phyloP scores from a whole-genome alignment of 2,113 vertebrate species.

The Lepidothrix coronata region DNA sequence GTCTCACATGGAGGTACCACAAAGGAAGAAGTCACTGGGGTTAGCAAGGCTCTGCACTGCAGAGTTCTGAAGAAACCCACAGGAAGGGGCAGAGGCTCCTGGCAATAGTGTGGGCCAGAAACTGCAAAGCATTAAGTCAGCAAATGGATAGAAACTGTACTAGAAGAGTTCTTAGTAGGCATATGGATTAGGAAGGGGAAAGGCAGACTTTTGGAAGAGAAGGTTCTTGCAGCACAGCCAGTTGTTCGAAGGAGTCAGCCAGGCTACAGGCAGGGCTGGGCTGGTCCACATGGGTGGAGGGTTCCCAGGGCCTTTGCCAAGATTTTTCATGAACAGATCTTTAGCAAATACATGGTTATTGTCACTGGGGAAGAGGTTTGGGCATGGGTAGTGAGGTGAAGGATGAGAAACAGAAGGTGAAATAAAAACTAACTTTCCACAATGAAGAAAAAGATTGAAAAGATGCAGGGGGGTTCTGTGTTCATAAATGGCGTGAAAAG shows the following conservation, averaged over 20 bases:
- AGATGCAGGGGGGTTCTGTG: neutral
- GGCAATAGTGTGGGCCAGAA: neutral
- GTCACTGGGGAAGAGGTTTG: neutral
- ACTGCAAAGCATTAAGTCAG: neutral
- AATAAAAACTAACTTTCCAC: neutral
- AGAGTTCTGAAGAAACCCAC: neutral
- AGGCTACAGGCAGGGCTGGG: neutral
- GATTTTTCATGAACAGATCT: neutral
- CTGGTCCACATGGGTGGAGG: accelerated
- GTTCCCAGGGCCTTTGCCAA: neutral
- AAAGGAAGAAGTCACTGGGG: neutral
- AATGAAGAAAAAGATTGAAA: neutral
- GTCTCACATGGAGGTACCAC: neutral
- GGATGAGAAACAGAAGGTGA: neutral
- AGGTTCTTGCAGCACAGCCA: neutral
- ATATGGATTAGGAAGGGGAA: neutral
- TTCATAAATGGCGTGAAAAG: neutral
- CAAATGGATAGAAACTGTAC: neutral
- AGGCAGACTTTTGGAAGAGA: neutral
- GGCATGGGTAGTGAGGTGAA: neutral
- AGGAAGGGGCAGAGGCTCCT: neutral
- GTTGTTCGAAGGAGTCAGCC: neutral
- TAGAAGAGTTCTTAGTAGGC: neutral
- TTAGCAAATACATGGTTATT: neutral
- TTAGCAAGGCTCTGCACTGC: neutral